Evolutionary conservation across 1,140 invertebrate species (phyloP), one percentile per base, ranked within the genome.

Genomic region (Coelopa frigida): DNA sequence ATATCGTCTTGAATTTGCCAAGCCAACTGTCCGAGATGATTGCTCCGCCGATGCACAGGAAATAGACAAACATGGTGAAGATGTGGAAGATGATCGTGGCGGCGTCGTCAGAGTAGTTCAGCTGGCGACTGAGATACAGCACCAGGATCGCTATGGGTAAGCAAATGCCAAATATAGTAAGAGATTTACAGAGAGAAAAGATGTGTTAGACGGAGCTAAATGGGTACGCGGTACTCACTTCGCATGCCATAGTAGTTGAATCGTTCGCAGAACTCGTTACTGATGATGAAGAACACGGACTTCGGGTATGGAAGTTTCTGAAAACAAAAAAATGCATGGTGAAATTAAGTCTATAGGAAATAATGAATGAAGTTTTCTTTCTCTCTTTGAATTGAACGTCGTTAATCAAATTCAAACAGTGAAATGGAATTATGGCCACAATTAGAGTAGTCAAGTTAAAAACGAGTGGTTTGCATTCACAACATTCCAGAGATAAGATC

Each of bases 181-280:
- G 77, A 74, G 89, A 85, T 59, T 39, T 87, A 74, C 7, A 88
- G 84, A 20, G 83, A 44, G 6, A 85, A 60, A 86, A 93, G 89
- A 1, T 92, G 72, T 45, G 83, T 55, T 10, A 89, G 84, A 3
- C 92, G 12, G 51, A 62, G 55, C 79, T 83, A 0, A 61, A 56
- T 38, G 86, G 61, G 2, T 5, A 3, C 21, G n/a, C n/a, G 7
- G 21, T 12, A 78, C 82, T 78, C 74, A 95, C 92, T 86, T 81
- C 86, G 81, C 85, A 96, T 90, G 60, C 94, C 94, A 82, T 96
- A 97, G 69, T 82, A 97, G 27, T 85, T 90, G 72, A 97, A 98
- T 61, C 94, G 77, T 73, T 98, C 94, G 70, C 94, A 97, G 65
- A 97, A 94, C 71, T 98, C 94, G 79, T 92, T 95, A 58, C 81